Percentiles rank a stretch among this genome's conserved stretches.
Conservation (phyloP, 2,797 vertebrate genomes). For the Semaprochilodus insignis region DNA sequence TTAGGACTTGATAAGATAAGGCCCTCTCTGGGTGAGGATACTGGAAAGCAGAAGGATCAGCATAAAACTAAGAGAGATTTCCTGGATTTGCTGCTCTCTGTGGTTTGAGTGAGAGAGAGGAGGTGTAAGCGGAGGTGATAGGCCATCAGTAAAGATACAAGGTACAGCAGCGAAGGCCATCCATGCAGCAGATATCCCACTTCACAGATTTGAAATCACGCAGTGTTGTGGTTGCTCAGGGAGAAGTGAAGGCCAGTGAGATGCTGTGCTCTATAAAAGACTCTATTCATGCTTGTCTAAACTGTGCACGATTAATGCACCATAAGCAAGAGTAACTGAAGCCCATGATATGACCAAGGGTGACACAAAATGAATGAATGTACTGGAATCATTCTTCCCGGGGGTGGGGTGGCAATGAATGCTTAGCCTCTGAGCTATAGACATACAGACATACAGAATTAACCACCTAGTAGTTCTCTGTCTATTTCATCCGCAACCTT, state of each 20-base stretch:
- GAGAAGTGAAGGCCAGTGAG: neutral
- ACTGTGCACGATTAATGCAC: slow-evolving; percentile 10
- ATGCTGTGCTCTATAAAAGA: neutral
- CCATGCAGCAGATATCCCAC: slow-evolving; percentile 18
- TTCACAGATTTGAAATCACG: neutral
- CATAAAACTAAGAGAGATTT: slow-evolving; percentile 19
- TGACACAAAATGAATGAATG: neutral
- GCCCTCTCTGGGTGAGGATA: slow-evolving; percentile 21
- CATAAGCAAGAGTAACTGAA: neutral
- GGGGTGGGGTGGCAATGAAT: neutral
- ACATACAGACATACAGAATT: neutral
- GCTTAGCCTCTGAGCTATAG: neutral
- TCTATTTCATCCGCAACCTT: neutral
- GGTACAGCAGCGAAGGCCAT: slow-evolving; percentile 4
- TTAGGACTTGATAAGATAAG: slow-evolving; percentile 30
- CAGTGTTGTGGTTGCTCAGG: neutral
- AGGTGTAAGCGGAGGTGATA: slow-evolving; percentile 10
- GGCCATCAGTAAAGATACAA: slow-evolving; percentile 1
- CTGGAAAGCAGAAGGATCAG: neutral
- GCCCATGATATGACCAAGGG: neutral
- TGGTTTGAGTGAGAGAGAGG: neutral
- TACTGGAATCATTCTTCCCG: no score
- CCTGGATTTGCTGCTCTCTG: slow-evolving; percentile 21
- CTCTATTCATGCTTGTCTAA: neutral
- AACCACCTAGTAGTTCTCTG: neutral